Evolutionary conservation across 2,113 vertebrate genomes (phyloP).

Genomic region (Ornithorhynchus anatinus): DNA sequence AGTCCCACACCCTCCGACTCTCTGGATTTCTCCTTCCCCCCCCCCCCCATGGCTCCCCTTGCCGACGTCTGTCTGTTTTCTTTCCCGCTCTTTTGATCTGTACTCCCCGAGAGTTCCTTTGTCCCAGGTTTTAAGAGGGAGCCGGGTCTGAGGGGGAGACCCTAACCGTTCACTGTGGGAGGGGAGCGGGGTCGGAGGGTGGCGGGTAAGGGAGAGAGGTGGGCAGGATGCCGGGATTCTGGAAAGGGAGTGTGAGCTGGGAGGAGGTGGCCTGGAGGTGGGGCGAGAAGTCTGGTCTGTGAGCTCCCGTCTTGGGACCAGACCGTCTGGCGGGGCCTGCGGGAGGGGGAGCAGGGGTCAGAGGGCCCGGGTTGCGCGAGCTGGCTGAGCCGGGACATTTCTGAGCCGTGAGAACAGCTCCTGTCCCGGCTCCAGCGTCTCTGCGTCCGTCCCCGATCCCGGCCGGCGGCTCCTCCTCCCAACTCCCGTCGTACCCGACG

Average conservation of each 20-base stretch:
- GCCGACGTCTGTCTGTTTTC: conserved; percentile 10
- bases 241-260: background rate
- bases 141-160: no score
- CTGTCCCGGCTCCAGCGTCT: conserved; percentile 17
- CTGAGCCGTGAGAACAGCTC: conserved; percentile 52
- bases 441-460: background rate
- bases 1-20: background rate
- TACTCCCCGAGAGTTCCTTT: background rate
- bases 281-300: background rate
- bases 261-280: no score
- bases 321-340: background rate
- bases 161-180: no score
- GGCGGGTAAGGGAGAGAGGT: no score
- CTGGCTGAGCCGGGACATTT: conserved; percentile 52
- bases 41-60: background rate
- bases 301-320: background rate
- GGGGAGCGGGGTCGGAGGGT: no score
- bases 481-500: background rate
- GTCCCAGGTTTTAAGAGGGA: background rate
- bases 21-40: background rate
- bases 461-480: background rate
- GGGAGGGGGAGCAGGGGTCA: background rate
- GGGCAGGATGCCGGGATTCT: background rate
- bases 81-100: background rate
- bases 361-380: conserved; percentile 24